Evolutionary conservation across 2,888 invertebrate species (phyloP).

Genomic region (Cremastinae sp.): DNA sequence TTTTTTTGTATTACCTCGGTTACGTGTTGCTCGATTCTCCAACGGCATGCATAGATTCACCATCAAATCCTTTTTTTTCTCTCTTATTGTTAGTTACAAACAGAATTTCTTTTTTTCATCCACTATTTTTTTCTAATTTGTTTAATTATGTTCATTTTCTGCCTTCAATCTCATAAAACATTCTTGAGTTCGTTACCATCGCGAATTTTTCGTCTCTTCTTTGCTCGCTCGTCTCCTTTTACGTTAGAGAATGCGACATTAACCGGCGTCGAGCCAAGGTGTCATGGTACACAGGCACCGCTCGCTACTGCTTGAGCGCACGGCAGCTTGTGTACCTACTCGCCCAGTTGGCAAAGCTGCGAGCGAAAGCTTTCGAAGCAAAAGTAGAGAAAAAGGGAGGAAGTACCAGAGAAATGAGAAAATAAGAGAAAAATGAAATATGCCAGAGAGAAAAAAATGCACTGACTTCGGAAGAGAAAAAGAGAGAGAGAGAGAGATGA

Average conservation of each 20-base stretch:
- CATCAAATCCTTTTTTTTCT: no score
- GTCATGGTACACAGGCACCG: conserved; percentile 35
- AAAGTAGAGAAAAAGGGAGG: neutral
- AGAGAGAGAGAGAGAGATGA: conserved; percentile 40
- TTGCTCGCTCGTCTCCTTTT: conserved; percentile 64
- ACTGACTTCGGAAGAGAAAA: conserved; percentile 62
- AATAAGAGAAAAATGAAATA: conserved; percentile 44
- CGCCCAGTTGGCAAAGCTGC: conserved; percentile 21
- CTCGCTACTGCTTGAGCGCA: conserved; percentile 35
- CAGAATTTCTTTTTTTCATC: no score
- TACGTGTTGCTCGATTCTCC: no score
- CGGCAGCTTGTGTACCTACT: neutral
- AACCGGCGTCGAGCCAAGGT: conserved; percentile 65
- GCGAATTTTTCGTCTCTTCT: conserved; percentile 21
- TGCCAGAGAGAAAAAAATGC: conserved; percentile 39
- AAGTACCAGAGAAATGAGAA: conserved; percentile 1
- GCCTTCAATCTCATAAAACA: no score
- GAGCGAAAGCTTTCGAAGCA: conserved; percentile 30
- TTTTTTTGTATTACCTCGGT: no score
- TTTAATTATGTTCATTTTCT: no score
- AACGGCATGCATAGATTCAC: no score
- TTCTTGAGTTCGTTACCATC: neutral
- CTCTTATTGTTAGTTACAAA: no score
- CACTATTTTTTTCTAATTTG: no score
- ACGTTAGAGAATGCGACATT: conserved; percentile 71